Base-by-base conservation (phyloP, 2,888 invertebrate species). In the Drosophila crucigera region DNA sequence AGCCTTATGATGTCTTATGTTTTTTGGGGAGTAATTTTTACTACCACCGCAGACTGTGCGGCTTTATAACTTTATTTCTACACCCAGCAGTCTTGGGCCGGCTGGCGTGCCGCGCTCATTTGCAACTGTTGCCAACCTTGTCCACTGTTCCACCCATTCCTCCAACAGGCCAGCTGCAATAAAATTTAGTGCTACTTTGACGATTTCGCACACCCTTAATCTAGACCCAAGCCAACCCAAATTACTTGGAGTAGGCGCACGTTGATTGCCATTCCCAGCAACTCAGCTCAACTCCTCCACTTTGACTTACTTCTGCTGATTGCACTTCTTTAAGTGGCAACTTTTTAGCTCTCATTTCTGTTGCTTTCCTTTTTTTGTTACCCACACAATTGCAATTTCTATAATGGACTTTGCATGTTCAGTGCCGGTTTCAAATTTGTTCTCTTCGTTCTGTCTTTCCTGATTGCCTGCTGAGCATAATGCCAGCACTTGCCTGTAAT, bases 401-500 rank as follows among this genome's bases (percentile, higher is more conserved):
- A 75, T 84, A 87, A 87, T 87, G 89, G 83, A 87, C 82, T 80
- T 89, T 77, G 87, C 87, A 89, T 87, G 87, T 83, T 71, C 67
- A 82, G 65, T 75, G 75, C 69, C 69, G 71, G 60, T 68, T 68
- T 73, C 61, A 22, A 50, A 53, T 49, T 73, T 65, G 43, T 47
- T 55, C 72, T 28, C 70, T 56, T 47, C 43, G 43, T 31, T 50
- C 73, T 78, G 72, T 67, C 82, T 69, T 66, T 68, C 53, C 70
- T 76, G 65, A 65, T 64, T 58, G 73, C 62, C 65, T 68, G 73
- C 76, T 67, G 60, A 76, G 72, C 72, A 68, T 77, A 88, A 78
- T 82, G 78, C 68, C 82, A 82, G 72, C 73, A 74, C 75, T 84
- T 80, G 68, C 61, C 54, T 49, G 78, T 82, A 79, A 85, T 85